Evolutionary conservation across 92 coral and sea anemone genomes (phyloP).

Genomic region (Umimayanthus chanpuru): DNA sequence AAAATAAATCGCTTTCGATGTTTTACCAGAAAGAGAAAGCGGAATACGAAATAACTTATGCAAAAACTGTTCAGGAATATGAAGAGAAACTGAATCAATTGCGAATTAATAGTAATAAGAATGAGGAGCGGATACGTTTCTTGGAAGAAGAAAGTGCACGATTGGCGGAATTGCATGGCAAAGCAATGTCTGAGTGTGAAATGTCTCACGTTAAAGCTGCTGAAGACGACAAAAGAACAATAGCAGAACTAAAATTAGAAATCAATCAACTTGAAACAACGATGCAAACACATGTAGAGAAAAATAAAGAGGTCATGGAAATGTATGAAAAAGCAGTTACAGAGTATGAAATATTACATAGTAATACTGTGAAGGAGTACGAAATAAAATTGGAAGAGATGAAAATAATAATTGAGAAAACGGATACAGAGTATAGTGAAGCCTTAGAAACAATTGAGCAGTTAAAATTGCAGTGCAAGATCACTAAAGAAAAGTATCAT

Average conservation of each 20-base stretch:
- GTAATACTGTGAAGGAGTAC: neutral
- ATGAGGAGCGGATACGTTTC: neutral
- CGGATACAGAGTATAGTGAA: neutral
- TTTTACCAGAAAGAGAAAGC: neutral
- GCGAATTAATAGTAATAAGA: neutral
- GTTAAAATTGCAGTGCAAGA: neutral
- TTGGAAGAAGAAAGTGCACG: neutral
- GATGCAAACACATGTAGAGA: neutral
- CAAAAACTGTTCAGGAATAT: neutral
- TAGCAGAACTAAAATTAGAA: neutral
- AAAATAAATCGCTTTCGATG: neutral
- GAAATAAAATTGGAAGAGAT: neutral
- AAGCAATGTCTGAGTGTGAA: conserved; percentile 4
- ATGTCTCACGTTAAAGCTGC: neutral
- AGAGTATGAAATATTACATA: neutral
- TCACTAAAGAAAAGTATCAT: neutral
- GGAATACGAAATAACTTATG: neutral
- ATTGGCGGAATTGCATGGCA: conserved; percentile 1
- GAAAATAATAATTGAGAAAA: neutral
- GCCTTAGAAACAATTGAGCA: conserved; percentile 1
- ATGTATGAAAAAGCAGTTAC: neutral
- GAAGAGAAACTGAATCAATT: conserved; percentile 10
- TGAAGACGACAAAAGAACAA: neutral
- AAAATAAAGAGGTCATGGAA: neutral
- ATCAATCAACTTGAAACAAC: neutral